phyloP scores from a whole-genome alignment of 2,797 vertebrate species.

The Halcyon chelicuti region DNA sequence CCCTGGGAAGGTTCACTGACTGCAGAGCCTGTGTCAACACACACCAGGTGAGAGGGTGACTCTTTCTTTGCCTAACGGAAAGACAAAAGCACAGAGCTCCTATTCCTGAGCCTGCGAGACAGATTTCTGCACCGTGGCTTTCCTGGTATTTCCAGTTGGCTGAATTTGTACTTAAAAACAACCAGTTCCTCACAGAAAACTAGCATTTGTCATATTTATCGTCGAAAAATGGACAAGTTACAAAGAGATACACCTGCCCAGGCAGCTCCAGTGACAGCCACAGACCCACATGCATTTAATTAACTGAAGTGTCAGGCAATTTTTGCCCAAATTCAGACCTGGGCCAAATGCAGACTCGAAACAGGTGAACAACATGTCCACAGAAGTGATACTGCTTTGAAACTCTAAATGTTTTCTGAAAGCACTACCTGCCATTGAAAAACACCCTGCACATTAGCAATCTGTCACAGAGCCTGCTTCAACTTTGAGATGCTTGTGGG shows the following conservation, averaged over 20 bases:
- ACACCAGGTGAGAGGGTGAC: background rate
- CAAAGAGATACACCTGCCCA: background rate
- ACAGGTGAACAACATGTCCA: background rate
- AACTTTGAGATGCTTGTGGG: background rate
- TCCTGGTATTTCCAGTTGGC: background rate
- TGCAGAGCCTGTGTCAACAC: constrained; percentile 18
- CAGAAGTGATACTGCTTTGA: background rate
- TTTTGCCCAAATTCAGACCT: background rate
- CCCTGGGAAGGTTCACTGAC: background rate
- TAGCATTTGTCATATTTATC: background rate
- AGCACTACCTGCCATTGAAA: background rate
- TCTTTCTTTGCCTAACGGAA: background rate
- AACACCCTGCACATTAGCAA: accelerated
- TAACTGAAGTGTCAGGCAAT: background rate
- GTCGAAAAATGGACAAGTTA: accelerated
- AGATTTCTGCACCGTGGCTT: background rate
- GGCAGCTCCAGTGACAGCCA: background rate
- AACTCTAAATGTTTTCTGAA: background rate
- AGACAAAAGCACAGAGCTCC: background rate
- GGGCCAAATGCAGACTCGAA: background rate
- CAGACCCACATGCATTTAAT: background rate
- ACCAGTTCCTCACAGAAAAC: accelerated
- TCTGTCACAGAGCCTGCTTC: background rate
- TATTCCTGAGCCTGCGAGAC: background rate
- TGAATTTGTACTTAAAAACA: background rate